Evolutionary conservation across 2,888 invertebrate species (phyloP), one percentile per base, ranked within the genome.

Genomic region (Pristionchus mayeri): DNA sequence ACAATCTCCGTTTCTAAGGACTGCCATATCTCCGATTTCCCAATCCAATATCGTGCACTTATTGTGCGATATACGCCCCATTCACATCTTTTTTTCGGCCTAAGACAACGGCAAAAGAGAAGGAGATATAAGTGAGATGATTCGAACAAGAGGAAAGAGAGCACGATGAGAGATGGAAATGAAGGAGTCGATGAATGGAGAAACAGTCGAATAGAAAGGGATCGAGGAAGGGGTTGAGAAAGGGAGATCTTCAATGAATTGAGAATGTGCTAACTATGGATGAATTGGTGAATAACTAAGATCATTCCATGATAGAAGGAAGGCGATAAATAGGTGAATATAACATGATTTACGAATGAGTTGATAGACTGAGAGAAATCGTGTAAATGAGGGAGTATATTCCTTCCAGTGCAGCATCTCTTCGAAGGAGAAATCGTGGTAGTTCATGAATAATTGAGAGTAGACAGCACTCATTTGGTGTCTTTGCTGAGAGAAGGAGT

Each of bases 1-100:
- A 67, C 67, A 67, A 63, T 37, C 34, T 67, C 67, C 67, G 67
- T 67, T 16, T 67, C 67, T 37, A 67, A 37, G 67, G 37, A 67
- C 21, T 67, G 40, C 37, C 11, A 40, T n/a, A 67, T 37, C 37
- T 67, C 18, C 67, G 21, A 67, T 67, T 67, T 67, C n/a, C 21
- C 54, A 54, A 4, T 54, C 44, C 44, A 9, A 44, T 44, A 9
- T 60, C 60, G 60, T 11, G 60, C 16, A 2, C 9, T 67, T 67
- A 34, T 67, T 67, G 37, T 37, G 67, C 34, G 34, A 67, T 67
- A 37, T 67, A 9, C 37, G 34, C 67, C 67, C 67, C 37, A 67
- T 37, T 67, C n/a, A 27, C 37, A 67, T 18, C 34, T 37, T 27
- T 67, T 67, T 37, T 67, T 63, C 63, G 13, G 21, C 7, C 67